Evolutionary conservation across 2,797 vertebrate genomes (phyloP).

Genomic region (Onychomys leucogaster): DNA sequence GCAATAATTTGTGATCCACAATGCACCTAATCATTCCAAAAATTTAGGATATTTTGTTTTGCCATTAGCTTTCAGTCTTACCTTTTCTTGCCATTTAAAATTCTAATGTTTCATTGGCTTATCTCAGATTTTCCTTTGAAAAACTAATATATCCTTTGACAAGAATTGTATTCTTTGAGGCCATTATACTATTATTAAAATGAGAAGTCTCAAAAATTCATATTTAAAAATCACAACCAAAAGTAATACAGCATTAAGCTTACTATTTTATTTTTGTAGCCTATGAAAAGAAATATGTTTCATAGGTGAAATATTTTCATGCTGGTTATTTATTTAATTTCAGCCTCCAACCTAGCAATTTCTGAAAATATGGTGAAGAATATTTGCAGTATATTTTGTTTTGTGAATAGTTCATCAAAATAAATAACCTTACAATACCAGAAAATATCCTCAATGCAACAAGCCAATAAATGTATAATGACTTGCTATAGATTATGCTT

Average conservation of each 20-base stretch:
- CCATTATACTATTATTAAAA: neutral
- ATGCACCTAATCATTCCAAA: conserved; percentile 71
- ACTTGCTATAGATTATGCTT: conserved; percentile 60
- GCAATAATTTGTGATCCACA: conserved; percentile 84
- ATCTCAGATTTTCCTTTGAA: conserved; percentile 54
- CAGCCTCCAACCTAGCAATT: neutral
- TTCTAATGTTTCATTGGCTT: neutral
- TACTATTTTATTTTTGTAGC: neutral
- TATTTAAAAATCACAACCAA: neutral
- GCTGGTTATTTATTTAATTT: conserved; percentile 34
- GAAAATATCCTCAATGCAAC: conserved; percentile 27
- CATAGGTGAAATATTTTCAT: neutral
- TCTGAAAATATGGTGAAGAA: conserved; percentile 25
- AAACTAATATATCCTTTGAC: conserved; percentile 59
- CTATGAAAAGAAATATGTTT: neutral
- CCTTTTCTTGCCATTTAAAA: neutral
- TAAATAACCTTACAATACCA: conserved; percentile 20
- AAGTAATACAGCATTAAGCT: conserved; percentile 9
- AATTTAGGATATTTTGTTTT: conserved; percentile 83
- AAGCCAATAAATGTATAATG: conserved; percentile 19
- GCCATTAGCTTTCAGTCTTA: conserved; percentile 58
- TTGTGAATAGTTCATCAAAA: conserved; percentile 39
- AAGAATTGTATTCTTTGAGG: neutral
- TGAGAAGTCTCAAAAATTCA: neutral
- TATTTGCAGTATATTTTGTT: conserved; percentile 25